These are phyloP conservation scores for Oopsacas minuta DNA, from an alignment of 37 sponge, comb jelly and placozoan species.

Conservation along the genomic window DNA sequence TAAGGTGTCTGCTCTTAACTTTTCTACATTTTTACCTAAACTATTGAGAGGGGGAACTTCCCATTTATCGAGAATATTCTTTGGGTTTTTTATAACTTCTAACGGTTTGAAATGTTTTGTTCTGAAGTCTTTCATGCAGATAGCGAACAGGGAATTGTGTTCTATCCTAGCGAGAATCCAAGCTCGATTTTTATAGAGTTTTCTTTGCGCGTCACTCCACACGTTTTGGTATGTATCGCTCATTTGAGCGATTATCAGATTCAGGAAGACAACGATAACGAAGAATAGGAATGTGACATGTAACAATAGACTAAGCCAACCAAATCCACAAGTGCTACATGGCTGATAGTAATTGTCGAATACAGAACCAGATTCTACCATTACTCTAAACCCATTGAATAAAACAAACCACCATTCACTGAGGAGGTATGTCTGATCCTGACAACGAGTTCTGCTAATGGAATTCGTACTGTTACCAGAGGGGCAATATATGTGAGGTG, in stretches of 20 bases:
- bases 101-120: background rate
- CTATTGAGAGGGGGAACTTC: conserved; percentile 51
- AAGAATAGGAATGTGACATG: conserved; percentile 41
- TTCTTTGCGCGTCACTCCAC: conserved; percentile 55
- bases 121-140: conserved; percentile 21
- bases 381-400: background rate
- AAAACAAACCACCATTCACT: conserved; percentile 6
- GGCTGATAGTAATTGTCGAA: conserved; percentile 8
- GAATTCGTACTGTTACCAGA: background rate
- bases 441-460: background rate
- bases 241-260: conserved; percentile 63
- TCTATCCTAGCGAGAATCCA: conserved; percentile 56
- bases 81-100: conserved; percentile 30
- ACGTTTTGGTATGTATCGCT: conserved; percentile 53
- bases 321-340: conserved; percentile 18
- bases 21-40: conserved; percentile 31
- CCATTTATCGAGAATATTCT: conserved; percentile 43
- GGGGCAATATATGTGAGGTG: background rate
- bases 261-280: conserved; percentile 51
- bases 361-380: background rate
- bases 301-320: conserved; percentile 46
- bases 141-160: conserved; percentile 37
- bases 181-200: conserved; percentile 42
- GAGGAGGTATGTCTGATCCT: background rate
- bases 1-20: background rate